Conservation (phyloP, 2,888 invertebrate species). For the Diaphora mendica region DNA sequence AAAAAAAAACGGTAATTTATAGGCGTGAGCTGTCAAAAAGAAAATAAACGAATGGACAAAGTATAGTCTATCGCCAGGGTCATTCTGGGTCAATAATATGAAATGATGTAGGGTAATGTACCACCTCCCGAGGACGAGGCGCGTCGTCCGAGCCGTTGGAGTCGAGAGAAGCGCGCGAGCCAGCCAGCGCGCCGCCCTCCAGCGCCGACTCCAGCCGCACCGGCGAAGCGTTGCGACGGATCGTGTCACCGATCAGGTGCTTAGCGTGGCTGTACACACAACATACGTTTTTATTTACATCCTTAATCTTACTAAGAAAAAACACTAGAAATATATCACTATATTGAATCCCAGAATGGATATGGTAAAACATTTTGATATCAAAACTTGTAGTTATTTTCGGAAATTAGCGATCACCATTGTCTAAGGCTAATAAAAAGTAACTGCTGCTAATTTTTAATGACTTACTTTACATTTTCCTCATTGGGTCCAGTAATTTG, state of each 20-base stretch:
- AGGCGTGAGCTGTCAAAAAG: too few relatives aligned
- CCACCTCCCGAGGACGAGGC: constrained; percentile 64
- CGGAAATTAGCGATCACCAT: neutral
- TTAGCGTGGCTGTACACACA: constrained; percentile 91
- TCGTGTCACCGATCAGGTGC: constrained; percentile 97
- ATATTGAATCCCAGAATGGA: neutral
- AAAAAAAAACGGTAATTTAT: too few relatives aligned
- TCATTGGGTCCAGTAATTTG: constrained; percentile 98
- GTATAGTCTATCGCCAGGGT: too few relatives aligned
- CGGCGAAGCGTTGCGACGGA: constrained; percentile 97
- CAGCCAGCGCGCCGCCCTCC: constrained; percentile 86
- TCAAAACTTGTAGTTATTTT: neutral
- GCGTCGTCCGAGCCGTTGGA: constrained; percentile 87
- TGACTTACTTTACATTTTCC: constrained; percentile 94
- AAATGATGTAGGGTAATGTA: neutral
- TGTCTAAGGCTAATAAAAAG: neutral
- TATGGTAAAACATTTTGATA: neutral
- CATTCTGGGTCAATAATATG: neutral
- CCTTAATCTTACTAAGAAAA: neutral
- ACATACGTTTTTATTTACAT: neutral
- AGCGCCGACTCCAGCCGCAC: constrained; percentile 88
- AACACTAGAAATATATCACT: neutral
- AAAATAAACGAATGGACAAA: too few relatives aligned
- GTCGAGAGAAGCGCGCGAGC: constrained; percentile 92
- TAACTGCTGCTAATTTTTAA: neutral